Base-by-base conservation (phyloP, 2,888 invertebrate species). In the Zonitis immaculata region DNA sequence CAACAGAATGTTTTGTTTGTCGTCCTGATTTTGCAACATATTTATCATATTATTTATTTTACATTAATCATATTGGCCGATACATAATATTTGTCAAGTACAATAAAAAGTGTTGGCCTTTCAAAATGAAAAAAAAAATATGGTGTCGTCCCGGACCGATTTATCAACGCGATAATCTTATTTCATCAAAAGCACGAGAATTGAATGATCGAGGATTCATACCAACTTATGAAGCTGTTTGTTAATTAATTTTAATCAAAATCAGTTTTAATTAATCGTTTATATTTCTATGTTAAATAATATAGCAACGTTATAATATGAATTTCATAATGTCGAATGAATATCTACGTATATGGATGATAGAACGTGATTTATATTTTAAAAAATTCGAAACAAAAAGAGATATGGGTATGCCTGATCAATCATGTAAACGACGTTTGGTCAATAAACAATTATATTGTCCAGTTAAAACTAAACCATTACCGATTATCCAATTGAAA, bases 331-430 rank as follows among this genome's bases (percentile, higher is more conserved):
- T 83, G 61, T 79, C 80, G 1, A 77, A 80, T 58, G 82, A 83
- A 66, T 83, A 83, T 66, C 77, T 79, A 63, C 74, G 82, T 58
- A 78, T 80, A 73, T 83, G 82, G 82, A 52, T 80, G n/a, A 75
- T 78, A 30, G 82, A 83, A 72, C 72, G 79, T 52, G 78, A 78
- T 39, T 66, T 70, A 28, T 82, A 80, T 77, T 78, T 80, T 58
- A 79, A 79, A 64, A 32, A 79, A 79, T 71, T 82, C 80, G 60
- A 78, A 79, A 4, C 79, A 79, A 67, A 74, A 76, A 56, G n/a
- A n/a, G n/a, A n/a, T n/a, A n/a, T n/a, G n/a, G n/a, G n/a, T n/a
- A n/a, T n/a, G n/a, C n/a, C n/a, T n/a, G 76, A 78, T 62, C 78
- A 78, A 66, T 77, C 78, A 46, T 65, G 73, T 9, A 67, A 67